Evolutionary conservation across 2,113 vertebrate species (phyloP).

Genomic region (Tetraodon nigroviridis): DNA sequence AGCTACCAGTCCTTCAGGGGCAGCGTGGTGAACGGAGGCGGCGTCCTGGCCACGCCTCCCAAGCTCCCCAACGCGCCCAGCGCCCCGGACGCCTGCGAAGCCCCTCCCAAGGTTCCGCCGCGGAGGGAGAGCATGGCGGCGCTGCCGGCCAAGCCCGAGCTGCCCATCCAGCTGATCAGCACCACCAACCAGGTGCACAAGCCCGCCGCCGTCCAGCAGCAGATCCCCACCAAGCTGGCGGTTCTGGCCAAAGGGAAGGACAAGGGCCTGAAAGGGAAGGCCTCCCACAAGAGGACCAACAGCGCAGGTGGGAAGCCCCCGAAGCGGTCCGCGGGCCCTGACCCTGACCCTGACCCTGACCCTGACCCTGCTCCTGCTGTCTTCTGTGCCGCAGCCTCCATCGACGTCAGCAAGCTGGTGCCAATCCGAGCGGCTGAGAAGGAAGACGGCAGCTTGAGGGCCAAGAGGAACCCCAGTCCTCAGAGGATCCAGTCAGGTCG

Average conservation of each 20-base stretch:
- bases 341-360: no score
- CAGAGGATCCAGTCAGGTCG: constrained; percentile 43
- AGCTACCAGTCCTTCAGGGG: constrained; percentile 75
- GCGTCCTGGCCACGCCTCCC: not conserved
- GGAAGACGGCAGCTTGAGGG: constrained; percentile 74
- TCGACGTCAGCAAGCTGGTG: constrained; percentile 79
- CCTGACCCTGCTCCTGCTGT: no score
- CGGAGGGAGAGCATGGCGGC: constrained; percentile 78
- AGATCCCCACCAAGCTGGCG: constrained; percentile 91
- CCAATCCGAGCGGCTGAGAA: constrained; percentile 72
- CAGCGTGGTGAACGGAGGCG: constrained; percentile 54
- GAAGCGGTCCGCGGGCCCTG: not conserved
- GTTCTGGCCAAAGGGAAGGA: constrained; percentile 80
- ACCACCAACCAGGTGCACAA: constrained; percentile 86
- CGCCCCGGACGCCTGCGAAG: constrained; percentile 59
- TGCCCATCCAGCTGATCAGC: constrained; percentile 85
- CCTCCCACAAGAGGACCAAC: constrained; percentile 81
- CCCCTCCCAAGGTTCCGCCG: constrained; percentile 71
- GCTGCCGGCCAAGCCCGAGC: constrained; percentile 68
- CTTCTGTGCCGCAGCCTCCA: constrained; percentile 65
- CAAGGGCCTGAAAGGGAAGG: constrained; percentile 72
- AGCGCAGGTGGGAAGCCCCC: constrained; percentile 76
- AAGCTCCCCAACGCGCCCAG: constrained; percentile 36
- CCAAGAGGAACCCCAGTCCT: constrained; percentile 64
- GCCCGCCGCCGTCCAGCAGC: constrained; percentile 79